Conservation (phyloP, 1,140 invertebrate species). For the Lepidurus packardi region DNA sequence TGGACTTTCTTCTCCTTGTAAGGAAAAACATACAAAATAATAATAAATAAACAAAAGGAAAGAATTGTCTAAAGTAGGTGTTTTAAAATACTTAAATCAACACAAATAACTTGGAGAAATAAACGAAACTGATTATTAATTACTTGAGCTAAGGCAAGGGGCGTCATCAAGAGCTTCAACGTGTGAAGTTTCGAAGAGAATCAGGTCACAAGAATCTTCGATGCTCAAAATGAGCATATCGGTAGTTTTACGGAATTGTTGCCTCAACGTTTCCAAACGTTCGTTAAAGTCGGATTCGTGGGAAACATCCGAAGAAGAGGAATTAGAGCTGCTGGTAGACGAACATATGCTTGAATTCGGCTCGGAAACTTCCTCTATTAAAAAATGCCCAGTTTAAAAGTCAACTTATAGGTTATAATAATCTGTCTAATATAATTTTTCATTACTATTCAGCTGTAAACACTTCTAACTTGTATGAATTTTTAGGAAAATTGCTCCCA, state of each 20-base stretch:
- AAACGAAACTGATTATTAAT: not conserved
- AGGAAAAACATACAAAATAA: not conserved
- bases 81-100: too few relatives aligned
- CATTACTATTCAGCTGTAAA: too few relatives aligned
- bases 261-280: constrained; percentile 36
- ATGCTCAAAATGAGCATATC: constrained; percentile 35
- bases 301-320: constrained; percentile 34
- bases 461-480: too few relatives aligned
- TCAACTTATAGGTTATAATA: not conserved
- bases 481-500: too few relatives aligned
- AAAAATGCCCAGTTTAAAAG: not conserved
- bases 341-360: constrained; percentile 33
- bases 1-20: not conserved
- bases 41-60: too few relatives aligned
- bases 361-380: constrained; percentile 39
- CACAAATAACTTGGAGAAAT: too few relatives aligned
- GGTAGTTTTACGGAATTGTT: constrained; percentile 40
- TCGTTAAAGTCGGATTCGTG: constrained; percentile 39
- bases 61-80: too few relatives aligned
- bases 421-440: too few relatives aligned
- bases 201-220: constrained; percentile 27
- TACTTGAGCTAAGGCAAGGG: not conserved
- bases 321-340: constrained; percentile 28
- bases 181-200: not conserved
- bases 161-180: not conserved